Evolutionary conservation across 2,113 vertebrate genomes (phyloP), one percentile per base, ranked within the genome.

Genomic region (Pyrgilauda ruficollis): DNA sequence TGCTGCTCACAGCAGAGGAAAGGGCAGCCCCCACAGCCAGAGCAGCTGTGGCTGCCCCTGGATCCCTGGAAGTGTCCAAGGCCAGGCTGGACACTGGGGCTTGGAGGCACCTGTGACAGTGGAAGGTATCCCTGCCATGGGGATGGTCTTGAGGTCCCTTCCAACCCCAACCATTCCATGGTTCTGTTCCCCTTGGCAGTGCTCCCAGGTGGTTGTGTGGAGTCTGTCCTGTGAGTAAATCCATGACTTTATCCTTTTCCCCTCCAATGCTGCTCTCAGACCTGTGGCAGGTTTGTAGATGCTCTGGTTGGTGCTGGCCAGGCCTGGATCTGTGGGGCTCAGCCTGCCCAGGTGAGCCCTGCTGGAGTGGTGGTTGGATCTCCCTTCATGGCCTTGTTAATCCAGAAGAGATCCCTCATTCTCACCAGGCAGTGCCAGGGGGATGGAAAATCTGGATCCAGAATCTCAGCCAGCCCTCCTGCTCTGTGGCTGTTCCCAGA

Each of bases 341-440:
- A 16, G 44, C 2, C 26, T 43, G 26, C 12, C 47, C 33, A 3
- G 37, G 23, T 12, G 68, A 80, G 63, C 26, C 22, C 37, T 9
- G 33, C 18, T 24, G 35, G 11, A 1, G 7, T 35, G 56, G 43
- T 1, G 13, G n/a, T 14, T 30, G 35, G 27, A 21, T 24, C 50
- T 44, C 46, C 3, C 59, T 41, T 52, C 49, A 6, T 0, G 0
- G 24, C 49, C 37, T 35, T 0, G 0, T 39, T 21, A 23, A 55
- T 28, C 18, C 47, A 27, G 59, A 7, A 28, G 24, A 35, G 43
- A 20, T 63, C 6, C 3, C 6, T 8, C 1, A 33, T 39, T 86
- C 21, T 2, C 69, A 16, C 4, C 37, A 10, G 76, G 15, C 23
- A 10, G 67, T 22, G 62, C 77, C 37, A 7, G 46, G 33, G n/a